Base-by-base conservation (phyloP, 2,113 vertebrate species). In the Ancistrus triradiatus region DNA sequence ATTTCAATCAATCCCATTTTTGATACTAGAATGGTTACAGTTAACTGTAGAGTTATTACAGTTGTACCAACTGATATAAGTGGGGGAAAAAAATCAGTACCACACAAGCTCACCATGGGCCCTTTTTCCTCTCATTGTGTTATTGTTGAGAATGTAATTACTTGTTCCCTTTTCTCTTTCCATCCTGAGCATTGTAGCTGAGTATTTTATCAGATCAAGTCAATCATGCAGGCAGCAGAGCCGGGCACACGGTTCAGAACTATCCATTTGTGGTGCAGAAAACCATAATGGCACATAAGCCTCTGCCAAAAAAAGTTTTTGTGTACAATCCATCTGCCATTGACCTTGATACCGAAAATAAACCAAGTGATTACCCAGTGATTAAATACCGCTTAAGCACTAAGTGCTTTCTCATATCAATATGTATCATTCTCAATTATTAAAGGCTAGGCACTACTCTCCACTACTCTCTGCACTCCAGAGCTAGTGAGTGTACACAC, bases 361-460 rank as follows among this genome's bases (percentile, higher is more conserved):
- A 33, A 27, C 18, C 43, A 22, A 46, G 46, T 60, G 46, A 60
- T 68, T 68, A 50, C 24, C 25, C 22, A 7, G 57, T 74, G 72
- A 77, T 77, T 77, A 74, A 77, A 77, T 74, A 66, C 33, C 68
- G 70, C 51, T 59, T 69, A 59, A 68, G 59, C 57, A 66, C 60
- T 69, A 69, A 74, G 75, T 72, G 68, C 65, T 66, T 53, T 48
- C 58, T 66, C 21, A 51, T 59, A 72, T 60, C 40, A 66, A 66
- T 74, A 58, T 44, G 71, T 59, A 53, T 59, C 31, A 59, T 47
- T 55, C 61, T 74, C 53, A 69, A 74, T 74, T 72, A 74, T 77
- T 74, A 46, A 72, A 66, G 42, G 35, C 14, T 19, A 35, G 22
- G n/a, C 4, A 56, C 27, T 59, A 43, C 37, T 21, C 9, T 48